phyloP scores from a whole-genome alignment of 2,888 invertebrate genomes.

The Tyria jacobaeae region DNA sequence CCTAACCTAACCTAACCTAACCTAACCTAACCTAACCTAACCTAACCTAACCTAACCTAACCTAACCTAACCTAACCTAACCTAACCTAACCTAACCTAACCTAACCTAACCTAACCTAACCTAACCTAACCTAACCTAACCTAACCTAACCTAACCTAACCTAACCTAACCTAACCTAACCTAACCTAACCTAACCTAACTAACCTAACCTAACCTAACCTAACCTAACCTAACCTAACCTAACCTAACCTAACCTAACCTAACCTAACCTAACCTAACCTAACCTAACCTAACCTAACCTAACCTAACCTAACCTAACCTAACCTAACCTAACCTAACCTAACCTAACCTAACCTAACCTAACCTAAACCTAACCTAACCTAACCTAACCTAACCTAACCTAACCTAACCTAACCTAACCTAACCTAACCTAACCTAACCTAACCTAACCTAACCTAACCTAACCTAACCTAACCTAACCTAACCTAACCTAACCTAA shows the following conservation, averaged over 20 bases:
- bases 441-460: constrained; percentile 1
- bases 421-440: constrained; percentile 1
- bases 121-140: constrained; percentile 1
- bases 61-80: constrained; percentile 1
- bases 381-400: constrained; percentile 1
- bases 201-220: not conserved
- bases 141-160: constrained; percentile 1
- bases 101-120: constrained; percentile 1
- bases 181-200: not conserved
- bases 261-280: constrained; percentile 1
- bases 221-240: constrained; percentile 1
- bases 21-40: constrained; percentile 1
- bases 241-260: not conserved
- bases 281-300: constrained; percentile 1
- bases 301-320: constrained; percentile 1
- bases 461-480: constrained; percentile 1
- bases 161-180: constrained; percentile 1
- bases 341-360: constrained; percentile 1
- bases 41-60: constrained; percentile 1
- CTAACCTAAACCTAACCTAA: not conserved
- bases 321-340: constrained; percentile 1
- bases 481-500: constrained; percentile 1
- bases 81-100: constrained; percentile 1
- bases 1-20: not conserved
- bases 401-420: constrained; percentile 1